A percentile compares a stretch with the other conserved stretches of the same genome.
These are phyloP conservation scores for Kryptolebias ocellatus DNA, from an alignment of 2,797 vertebrate species.

Conservation along the genomic window DNA sequence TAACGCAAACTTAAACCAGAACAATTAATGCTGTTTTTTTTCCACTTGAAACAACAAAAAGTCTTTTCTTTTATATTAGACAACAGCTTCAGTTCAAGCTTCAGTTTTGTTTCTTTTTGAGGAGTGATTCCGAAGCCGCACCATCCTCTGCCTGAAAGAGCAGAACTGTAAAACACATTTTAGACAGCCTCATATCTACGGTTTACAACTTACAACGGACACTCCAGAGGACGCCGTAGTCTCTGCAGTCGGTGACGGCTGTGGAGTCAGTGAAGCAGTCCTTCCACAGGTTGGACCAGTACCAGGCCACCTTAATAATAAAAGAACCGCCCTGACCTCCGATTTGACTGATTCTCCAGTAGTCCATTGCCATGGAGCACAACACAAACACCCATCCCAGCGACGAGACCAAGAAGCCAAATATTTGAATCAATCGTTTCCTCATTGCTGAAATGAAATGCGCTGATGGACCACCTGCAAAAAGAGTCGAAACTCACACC, in stretches of 20 bases:
- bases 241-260: constrained; percentile 74
- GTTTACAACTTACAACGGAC: constrained; percentile 58
- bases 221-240: constrained; percentile 78
- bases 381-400: constrained; percentile 82
- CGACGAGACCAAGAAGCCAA: constrained; percentile 77
- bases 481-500: neutral
- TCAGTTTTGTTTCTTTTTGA: too few relatives aligned
- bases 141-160: neutral
- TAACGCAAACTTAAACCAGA: too few relatives aligned
- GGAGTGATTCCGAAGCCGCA: too few relatives aligned
- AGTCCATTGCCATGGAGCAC: constrained; percentile 82
- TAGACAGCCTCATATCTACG: neutral
- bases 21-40: too few relatives aligned
- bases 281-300: constrained; percentile 85
- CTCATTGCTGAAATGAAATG: constrained; percentile 62
- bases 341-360: constrained; percentile 75
- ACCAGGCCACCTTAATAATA: constrained; percentile 82
- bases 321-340: constrained; percentile 82
- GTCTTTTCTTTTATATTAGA: too few relatives aligned
- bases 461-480: neutral
- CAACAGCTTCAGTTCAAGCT: too few relatives aligned
- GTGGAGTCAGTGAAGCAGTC: constrained; percentile 80
- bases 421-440: constrained; percentile 77
- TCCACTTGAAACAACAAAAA: too few relatives aligned
- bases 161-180: neutral